Evolutionary conservation across 2,113 vertebrate genomes (phyloP).

Genomic region (Oceanodroma tethys): DNA sequence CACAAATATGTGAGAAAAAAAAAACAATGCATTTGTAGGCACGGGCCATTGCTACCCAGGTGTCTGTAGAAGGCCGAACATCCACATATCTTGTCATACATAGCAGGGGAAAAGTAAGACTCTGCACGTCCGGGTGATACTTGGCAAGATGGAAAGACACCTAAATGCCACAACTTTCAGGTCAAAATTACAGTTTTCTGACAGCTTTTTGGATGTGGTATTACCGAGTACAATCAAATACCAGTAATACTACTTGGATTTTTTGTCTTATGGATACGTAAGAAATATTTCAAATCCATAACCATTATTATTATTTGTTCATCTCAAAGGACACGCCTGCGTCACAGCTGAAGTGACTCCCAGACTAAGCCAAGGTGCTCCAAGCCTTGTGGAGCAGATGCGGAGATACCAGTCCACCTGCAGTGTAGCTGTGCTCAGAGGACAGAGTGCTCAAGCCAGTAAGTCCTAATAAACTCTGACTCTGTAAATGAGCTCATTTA

Average conservation of each 20-base stretch:
- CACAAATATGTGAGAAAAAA: background rate
- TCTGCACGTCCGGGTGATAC: background rate
- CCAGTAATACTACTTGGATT: background rate
- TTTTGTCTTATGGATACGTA: background rate
- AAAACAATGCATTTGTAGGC: background rate
- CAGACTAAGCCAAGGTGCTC: too few species aligned
- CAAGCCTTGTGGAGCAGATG: background rate
- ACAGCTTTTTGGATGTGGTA: background rate
- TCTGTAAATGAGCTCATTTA: background rate
- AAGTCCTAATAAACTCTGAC: background rate
- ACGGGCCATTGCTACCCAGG: background rate
- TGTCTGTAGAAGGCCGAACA: background rate
- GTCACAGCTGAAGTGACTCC: background rate
- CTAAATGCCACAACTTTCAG: background rate
- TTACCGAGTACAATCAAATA: background rate
- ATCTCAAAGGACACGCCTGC: background rate
- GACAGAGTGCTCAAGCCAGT: background rate
- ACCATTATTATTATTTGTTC: background rate
- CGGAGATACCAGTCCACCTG: background rate
- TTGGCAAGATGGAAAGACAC: background rate
- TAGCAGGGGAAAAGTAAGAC: background rate
- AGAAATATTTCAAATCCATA: background rate
- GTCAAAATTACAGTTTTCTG: background rate
- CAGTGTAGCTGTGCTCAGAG: background rate
- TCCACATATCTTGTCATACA: background rate